Base-by-base conservation (phyloP, 2,797 vertebrate genomes). In the Characodon lateralis region DNA sequence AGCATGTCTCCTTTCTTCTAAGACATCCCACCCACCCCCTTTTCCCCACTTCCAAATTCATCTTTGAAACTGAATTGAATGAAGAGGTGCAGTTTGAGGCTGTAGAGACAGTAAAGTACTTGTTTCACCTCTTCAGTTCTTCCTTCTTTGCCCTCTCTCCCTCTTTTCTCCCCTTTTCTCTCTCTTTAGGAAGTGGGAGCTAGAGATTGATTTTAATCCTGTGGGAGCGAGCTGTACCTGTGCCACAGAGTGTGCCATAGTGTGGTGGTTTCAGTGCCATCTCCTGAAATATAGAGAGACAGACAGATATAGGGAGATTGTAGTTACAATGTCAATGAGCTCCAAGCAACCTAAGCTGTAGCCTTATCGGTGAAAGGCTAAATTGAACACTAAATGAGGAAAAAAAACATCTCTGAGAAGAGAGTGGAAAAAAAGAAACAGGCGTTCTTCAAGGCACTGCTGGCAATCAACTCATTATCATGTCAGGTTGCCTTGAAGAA, bases 161-260 rank as follows among this genome's bases (percentile, higher is more conserved):
- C 78, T 76, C 68, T 55, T 74, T 74, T 82, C 78, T 80, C 79
- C 83, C 80, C 85, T 83, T 80, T 81, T 88, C 58, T 51, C 87
- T 94, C 91, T 93, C 93, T 95, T 92, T 94, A 94, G 95, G 94
- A 94, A 94, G 92, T 87, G 87, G 94, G 94, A 95, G 95, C 96
- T 96, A 96, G 95, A 96, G 95, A 96, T 95, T 96, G 95, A 96
- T 96, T 96, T 96, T 96, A 95, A 96, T 96, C 96, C 95, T 96
- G 96, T 96, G 96, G 95, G 96, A 95, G 94, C 95, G 96, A 93
- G 95, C 89, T 95, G 96, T 96, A 95, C 95, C 95, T 96, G 96
- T 94, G 95, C 96, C 96, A 96, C 96, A 96, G 95, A 96, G 95
- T 96, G 96, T 96, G 95, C 95, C 96, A 96, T 96, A 96, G 95